Percentiles rank a stretch among this genome's conserved stretches.
Conservation (phyloP, 2,797 vertebrate species). For the Gymnopithys bicolor region DNA sequence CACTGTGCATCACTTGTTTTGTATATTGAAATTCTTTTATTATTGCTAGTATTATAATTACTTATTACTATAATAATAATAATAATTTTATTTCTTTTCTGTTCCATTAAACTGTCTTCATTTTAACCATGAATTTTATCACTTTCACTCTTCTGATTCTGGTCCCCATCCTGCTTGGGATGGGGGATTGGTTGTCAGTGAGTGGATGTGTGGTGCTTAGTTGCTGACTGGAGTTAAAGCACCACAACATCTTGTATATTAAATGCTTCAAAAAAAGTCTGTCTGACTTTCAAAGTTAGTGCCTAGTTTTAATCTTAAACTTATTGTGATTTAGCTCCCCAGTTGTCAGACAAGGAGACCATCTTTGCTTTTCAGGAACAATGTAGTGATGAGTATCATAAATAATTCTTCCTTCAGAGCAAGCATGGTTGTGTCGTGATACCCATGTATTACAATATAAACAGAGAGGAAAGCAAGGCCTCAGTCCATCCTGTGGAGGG, state of each 20-base stretch:
- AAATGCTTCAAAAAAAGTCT: not conserved
- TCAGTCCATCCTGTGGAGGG: not conserved
- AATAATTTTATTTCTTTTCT: not conserved
- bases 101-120: not conserved
- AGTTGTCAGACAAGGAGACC: not conserved
- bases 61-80: not conserved
- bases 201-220: not conserved
- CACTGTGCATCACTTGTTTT: not conserved
- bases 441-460: not conserved
- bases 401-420: not conserved
- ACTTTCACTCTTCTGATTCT: not conserved
- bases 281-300: not conserved
- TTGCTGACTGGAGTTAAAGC: not conserved
- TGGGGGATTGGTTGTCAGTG: not conserved
- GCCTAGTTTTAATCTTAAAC: not conserved
- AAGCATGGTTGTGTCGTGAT: not conserved
- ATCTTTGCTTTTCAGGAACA: not conserved
- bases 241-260: not conserved
- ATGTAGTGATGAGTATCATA: not conserved
- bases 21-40: not conserved
- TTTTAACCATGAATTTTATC: not conserved
- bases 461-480: not conserved
- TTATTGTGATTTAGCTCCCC: not conserved
- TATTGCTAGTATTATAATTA: not conserved
- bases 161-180: not conserved